Evolutionary conservation across 2,113 vertebrate species (phyloP).

Genomic region (Triplophysa rosa): DNA sequence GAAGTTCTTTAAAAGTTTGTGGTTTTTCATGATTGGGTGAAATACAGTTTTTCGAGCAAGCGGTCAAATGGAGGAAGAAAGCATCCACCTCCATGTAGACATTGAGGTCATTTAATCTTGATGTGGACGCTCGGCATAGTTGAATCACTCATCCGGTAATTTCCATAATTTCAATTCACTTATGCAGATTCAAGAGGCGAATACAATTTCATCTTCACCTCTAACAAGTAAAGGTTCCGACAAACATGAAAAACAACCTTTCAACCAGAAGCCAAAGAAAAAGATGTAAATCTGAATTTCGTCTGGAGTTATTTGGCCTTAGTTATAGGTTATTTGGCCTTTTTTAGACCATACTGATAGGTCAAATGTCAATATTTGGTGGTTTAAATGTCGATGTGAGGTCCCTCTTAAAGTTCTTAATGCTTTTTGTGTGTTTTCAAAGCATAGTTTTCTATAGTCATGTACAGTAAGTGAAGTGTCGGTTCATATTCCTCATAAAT

Average conservation of each 20-base stretch:
- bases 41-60: background rate
- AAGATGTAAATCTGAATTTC: too few species aligned
- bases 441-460: too few species aligned
- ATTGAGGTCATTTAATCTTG: background rate
- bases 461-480: too few species aligned
- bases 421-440: too few species aligned
- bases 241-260: background rate
- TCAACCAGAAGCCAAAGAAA: too few species aligned
- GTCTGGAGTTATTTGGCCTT: too few species aligned
- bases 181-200: background rate
- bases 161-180: constrained; percentile 4
- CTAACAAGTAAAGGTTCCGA: background rate
- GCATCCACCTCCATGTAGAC: constrained; percentile 28
- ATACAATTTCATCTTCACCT: background rate
- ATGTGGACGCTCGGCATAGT: background rate
- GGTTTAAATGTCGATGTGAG: too few species aligned
- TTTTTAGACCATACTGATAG: too few species aligned
- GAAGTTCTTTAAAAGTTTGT: background rate
- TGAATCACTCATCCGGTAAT: background rate
- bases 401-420: too few species aligned
- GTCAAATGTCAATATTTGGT: too few species aligned
- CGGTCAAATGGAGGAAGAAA: constrained; percentile 17
- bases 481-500: too few species aligned
- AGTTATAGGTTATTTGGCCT: too few species aligned
- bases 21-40: background rate